Evolutionary conservation across 2,797 vertebrate genomes (phyloP).

Genomic region (Arrhamphus sclerolepis): DNA sequence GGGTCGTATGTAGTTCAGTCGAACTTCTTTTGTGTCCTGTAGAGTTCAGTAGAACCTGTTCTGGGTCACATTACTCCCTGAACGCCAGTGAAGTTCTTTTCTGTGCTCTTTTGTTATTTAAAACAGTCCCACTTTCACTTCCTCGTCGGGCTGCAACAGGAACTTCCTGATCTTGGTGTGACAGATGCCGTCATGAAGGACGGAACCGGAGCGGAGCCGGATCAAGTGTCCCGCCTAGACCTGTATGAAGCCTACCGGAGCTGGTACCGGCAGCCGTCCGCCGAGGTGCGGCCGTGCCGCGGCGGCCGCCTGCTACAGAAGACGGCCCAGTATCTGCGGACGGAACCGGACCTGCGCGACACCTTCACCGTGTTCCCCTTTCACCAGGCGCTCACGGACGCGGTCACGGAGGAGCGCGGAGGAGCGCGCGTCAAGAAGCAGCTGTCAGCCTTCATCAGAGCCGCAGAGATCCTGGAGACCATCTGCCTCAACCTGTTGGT

Average conservation of each 20-base stretch:
- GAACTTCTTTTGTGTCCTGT: too few relatives aligned
- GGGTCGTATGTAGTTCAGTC: too few relatives aligned
- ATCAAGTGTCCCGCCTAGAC: slow-evolving; percentile 27
- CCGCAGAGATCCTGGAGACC: slow-evolving; percentile 83
- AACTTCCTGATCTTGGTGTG: slow-evolving; percentile 60
- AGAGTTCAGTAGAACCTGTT: too few relatives aligned
- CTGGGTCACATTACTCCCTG: too few relatives aligned
- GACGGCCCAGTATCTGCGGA: slow-evolving; percentile 54
- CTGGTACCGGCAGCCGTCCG: slow-evolving; percentile 48
- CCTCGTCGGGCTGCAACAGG: slow-evolving; percentile 24
- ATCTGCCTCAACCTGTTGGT: slow-evolving; percentile 84
- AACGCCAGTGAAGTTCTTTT: too few relatives aligned
- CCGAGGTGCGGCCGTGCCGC: slow-evolving; percentile 56
- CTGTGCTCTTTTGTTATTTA: too few relatives aligned
- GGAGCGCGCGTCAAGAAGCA: slow-evolving; percentile 14
- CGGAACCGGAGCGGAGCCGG: slow-evolving; percentile 10
- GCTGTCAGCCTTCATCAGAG: slow-evolving; percentile 60
- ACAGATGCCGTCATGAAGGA: slow-evolving; percentile 50
- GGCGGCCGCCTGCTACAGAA: slow-evolving; percentile 46
- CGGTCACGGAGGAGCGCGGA: slow-evolving; percentile 1
- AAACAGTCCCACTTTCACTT: slow-evolving; percentile 37
- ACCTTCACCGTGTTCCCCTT: slow-evolving; percentile 62
- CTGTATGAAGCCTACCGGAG: slow-evolving; percentile 62
- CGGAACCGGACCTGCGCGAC: slow-evolving; percentile 9
- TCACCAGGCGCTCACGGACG: slow-evolving; percentile 31